Base-by-base conservation (phyloP, 2,113 vertebrate species). In the human region DNA sequence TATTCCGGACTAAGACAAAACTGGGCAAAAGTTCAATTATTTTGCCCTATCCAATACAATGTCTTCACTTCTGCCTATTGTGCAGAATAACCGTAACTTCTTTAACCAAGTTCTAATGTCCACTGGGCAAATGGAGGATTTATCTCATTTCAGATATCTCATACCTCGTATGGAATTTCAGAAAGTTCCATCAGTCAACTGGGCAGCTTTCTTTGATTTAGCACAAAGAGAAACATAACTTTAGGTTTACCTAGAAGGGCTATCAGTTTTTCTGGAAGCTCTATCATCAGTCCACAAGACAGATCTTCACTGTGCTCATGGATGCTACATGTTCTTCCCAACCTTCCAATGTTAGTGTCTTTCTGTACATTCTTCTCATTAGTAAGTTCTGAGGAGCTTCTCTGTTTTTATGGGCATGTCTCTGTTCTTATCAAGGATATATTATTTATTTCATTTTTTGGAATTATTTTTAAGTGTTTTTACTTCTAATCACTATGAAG, bases 301-400 rank as follows among this genome's bases (percentile, higher is more conserved):
- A 87, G 10, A 93, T 1, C 4, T 83, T 85, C 35, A 3, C 2
- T 27, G 6, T 32, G 22, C 18, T 50, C 12, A 10, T 5, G 38
- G 40, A 14, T 9, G 1, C 13, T 80, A 0, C 38, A 30, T 35
- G 61, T 0, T 35, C 10, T 48, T 35, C 16, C 18, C 23, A 2
- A 30, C 13, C 1, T 79, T 27, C 20, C 61, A 30, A 27, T 18
- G 2, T 27, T 20, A 1, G 35, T 52, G 7, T n/a, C 1, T 11
- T 82, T 3, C 3, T 50, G 25, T 45, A 57, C 4, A 72, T 50
- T 8, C 6, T 57, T 73, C 88, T 96, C 17, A 30, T 6, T 73
- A 45, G 3, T 84, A 18, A 66, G 10, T 85, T 94, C 22, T 1
- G 0, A 91, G 14, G 6, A 27, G 1, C 4, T 61, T 13, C 2